Evolutionary conservation across 2,797 vertebrate species (phyloP).

Genomic region (Anabas testudineus): DNA sequence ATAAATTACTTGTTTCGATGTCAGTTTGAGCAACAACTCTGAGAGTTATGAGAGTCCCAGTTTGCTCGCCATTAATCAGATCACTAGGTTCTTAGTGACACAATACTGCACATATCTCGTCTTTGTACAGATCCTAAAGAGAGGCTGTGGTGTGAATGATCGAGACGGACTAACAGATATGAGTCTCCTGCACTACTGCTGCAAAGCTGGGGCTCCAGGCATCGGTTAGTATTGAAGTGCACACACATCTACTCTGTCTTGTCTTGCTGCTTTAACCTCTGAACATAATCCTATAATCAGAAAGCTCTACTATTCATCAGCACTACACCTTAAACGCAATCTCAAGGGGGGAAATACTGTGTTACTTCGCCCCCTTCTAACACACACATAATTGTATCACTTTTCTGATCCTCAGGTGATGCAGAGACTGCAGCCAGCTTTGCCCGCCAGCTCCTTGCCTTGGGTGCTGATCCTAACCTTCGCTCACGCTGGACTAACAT

Average conservation of each 20-base stretch:
- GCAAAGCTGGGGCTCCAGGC: slow-evolving; percentile 96
- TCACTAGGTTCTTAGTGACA: slow-evolving; percentile 15
- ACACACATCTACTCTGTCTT: background rate
- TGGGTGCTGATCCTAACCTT: slow-evolving; percentile 92
- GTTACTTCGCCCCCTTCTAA: background rate
- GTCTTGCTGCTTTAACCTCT: background rate
- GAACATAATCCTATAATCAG: background rate
- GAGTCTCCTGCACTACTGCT: slow-evolving; percentile 95
- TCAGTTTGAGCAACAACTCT: slow-evolving; percentile 27
- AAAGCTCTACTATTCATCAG: slow-evolving; percentile 14
- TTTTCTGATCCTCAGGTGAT: slow-evolving; percentile 85
- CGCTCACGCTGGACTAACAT: slow-evolving; percentile 99
- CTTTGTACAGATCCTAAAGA: slow-evolving; percentile 90
- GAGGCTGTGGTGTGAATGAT: slow-evolving; percentile 96
- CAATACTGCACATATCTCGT: slow-evolving; percentile 27
- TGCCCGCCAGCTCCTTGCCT: slow-evolving; percentile 88
- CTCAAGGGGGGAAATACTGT: background rate
- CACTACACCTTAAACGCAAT: slow-evolving; percentile 7
- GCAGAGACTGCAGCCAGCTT: slow-evolving; percentile 91
- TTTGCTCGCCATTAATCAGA: slow-evolving; percentile 41
- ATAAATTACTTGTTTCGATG: slow-evolving; percentile 34
- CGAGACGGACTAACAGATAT: slow-evolving; percentile 97
- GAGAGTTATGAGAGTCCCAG: slow-evolving; percentile 24
- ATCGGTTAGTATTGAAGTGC: slow-evolving; percentile 88
- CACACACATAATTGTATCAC: background rate